Percentiles rank a stretch among this genome's conserved stretches.
Conservation (phyloP, 2,797 vertebrate species). For the Hippopotamyrus pictus region DNA sequence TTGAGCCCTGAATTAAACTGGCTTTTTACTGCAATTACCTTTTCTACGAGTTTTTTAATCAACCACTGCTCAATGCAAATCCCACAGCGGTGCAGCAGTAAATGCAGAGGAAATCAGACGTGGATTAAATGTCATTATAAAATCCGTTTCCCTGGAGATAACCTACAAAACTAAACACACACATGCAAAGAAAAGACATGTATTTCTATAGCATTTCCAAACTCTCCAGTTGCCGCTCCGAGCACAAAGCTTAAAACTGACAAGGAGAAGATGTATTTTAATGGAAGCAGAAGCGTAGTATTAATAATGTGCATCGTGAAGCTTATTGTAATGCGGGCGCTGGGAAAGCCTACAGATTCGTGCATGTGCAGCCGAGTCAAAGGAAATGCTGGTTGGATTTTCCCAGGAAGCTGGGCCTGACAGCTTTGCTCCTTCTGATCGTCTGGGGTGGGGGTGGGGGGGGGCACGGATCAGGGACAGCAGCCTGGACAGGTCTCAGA, state of each 20-base stretch:
- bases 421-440: background rate
- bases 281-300: background rate
- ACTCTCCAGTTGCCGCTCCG: background rate
- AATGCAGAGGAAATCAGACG: conserved; percentile 15
- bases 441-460: background rate
- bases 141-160: conserved; percentile 25
- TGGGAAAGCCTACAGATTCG: background rate
- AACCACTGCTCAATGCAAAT: conserved; percentile 20
- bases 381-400: background rate
- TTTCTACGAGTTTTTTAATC: conserved; percentile 9
- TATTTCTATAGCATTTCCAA: background rate
- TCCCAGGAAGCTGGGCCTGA: background rate
- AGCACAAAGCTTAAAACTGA: background rate
- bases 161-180: background rate
- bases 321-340: background rate
- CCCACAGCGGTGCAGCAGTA: background rate
- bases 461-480: conserved; percentile 25
- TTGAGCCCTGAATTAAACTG: background rate
- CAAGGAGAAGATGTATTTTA: background rate
- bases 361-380: background rate
- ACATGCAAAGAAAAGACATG: background rate
- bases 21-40: conserved; percentile 1
- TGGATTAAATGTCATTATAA: conserved; percentile 23
- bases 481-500: conserved; percentile 23
- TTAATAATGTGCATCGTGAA: background rate